Evolutionary conservation across 2,888 invertebrate species (phyloP).

Genomic region (Ethmia dodecea): DNA sequence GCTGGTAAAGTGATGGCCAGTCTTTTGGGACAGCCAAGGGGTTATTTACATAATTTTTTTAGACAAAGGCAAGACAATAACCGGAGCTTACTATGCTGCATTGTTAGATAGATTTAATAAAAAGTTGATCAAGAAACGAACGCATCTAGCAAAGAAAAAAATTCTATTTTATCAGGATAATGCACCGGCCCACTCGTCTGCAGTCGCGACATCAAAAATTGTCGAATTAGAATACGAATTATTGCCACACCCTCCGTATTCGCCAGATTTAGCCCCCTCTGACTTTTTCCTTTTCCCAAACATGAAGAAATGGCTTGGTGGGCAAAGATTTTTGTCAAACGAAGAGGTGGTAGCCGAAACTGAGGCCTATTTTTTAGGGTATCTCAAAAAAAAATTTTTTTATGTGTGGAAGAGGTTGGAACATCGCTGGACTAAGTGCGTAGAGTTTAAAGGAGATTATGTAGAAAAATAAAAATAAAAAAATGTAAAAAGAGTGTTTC

Average conservation of each 20-base stretch:
- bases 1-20: constrained; percentile 8
- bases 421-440: not conserved
- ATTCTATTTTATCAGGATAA: constrained; percentile 11
- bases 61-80: constrained; percentile 1
- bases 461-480: constrained; percentile 43
- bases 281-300: constrained; percentile 14
- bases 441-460: constrained; percentile 30
- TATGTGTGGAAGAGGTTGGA: not conserved
- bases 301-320: constrained; percentile 10
- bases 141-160: constrained; percentile 7
- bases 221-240: constrained; percentile 13
- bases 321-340: constrained; percentile 5
- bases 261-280: constrained; percentile 11
- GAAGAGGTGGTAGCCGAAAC: constrained; percentile 1
- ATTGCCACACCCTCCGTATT: constrained; percentile 12
- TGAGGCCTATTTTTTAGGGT: constrained; percentile 1
- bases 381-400: not conserved
- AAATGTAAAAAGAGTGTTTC: not conserved
- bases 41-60: not conserved
- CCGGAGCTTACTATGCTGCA: not conserved
- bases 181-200: constrained; percentile 7
- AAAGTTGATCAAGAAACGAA: constrained; percentile 1
- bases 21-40: not conserved
- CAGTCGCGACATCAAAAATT: constrained; percentile 6
- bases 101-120: constrained; percentile 1